Conservation (phyloP, 2,888 invertebrate species). For the Ellobium chinense region DNA sequence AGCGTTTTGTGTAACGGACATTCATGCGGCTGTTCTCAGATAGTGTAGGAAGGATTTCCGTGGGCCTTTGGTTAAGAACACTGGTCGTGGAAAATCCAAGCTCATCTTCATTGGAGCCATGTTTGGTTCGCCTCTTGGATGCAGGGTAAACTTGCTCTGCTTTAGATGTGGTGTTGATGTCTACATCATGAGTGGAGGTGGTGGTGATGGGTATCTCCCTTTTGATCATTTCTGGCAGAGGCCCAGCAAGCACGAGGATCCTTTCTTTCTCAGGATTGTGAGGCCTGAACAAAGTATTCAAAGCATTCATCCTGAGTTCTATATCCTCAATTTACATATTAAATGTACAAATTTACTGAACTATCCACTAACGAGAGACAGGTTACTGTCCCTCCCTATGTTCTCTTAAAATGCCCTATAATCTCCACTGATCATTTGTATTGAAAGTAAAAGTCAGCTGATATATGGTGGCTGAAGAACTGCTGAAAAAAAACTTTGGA, state of each 20-base stretch:
- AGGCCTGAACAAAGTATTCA: conserved; percentile 70
- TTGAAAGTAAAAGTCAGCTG: too few relatives aligned
- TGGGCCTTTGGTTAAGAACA: conserved; percentile 70
- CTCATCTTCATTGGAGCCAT: conserved; percentile 42
- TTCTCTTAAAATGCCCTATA: too few relatives aligned
- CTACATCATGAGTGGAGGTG: background rate
- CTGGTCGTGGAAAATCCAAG: conserved; percentile 71
- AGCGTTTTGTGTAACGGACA: conserved; percentile 72
- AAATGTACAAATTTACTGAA: too few relatives aligned
- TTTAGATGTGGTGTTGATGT: background rate
- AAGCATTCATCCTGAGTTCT: too few relatives aligned
- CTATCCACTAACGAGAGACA: too few relatives aligned
- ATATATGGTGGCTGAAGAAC: too few relatives aligned
- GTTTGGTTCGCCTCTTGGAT: background rate
- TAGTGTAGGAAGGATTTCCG: conserved; percentile 66
- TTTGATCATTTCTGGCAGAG: conserved; percentile 68
- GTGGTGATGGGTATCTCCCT: conserved; percentile 50
- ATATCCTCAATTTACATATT: too few relatives aligned
- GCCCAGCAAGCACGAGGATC: conserved; percentile 65
- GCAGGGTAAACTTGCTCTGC: background rate
- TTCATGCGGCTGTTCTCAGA: conserved; percentile 76
- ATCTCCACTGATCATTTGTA: too few relatives aligned
- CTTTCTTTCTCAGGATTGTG: conserved; percentile 77
- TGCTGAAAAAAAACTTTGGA: too few relatives aligned
- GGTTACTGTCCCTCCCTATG: too few relatives aligned